Evolutionary conservation across 2,888 invertebrate species (phyloP), one percentile per base, ranked within the genome.

Genomic region (Teleiodes luculella): DNA sequence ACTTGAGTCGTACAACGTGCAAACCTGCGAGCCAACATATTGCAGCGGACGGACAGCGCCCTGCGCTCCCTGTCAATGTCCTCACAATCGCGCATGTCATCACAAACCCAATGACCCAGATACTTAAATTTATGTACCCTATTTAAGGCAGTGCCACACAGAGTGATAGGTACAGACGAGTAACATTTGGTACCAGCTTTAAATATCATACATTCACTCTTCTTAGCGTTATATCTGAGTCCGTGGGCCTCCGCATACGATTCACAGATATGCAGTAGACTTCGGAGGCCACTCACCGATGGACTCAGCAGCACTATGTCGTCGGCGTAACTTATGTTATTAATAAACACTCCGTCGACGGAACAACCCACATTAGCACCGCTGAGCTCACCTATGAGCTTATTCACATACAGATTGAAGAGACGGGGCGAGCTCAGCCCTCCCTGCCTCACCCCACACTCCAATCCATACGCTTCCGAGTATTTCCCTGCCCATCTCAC

Each of bases 11-110:
- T 39, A 36, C 5, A 55, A 20, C 37, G 20, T 16, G 53, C 14
- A n/a, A 46, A 46, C 20, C 53, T 20, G 20, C 39, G 47, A 31
- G 31, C 41, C 13, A 41, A 31, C 47, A 53, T 48, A 20, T 41
- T 48, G 8, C 30, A 20, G 20, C 39, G 31, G 20, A 53, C 33
- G 5, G 48, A 48, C 39, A 48, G 37, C 16, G 35, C 39, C 35
- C 41, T 53, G 3, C 53, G 37, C n/a, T n/a, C n/a, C n/a, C n/a
- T n/a, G n/a, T n/a, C n/a, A n/a, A n/a, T n/a, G n/a, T n/a, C n/a
- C n/a, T n/a, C 46, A 46, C 30, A 36, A 14, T 39, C 39, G 2
- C 7, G 13, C 16, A 16, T 13, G 7, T 14, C 14, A 16, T 8
- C 14, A 3, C 14, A 14, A 8, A 39, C 39, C n/a, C n/a, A 13